Evolutionary conservation across 1,140 invertebrate genomes (phyloP).

Genomic region (Centruroides vittatus): DNA sequence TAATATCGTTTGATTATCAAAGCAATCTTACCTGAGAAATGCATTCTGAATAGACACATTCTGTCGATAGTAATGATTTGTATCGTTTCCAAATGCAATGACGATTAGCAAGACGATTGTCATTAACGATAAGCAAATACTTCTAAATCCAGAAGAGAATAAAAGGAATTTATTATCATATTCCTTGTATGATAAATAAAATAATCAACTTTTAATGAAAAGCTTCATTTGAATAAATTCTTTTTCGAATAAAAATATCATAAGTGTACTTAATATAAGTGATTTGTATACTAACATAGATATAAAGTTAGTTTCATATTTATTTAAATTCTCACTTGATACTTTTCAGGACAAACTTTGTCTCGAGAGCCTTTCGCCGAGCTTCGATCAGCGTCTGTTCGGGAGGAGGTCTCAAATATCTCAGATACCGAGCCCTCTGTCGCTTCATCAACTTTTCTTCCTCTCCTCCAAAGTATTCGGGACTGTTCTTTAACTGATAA

Average conservation of each 20-base stretch:
- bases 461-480: background rate
- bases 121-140: background rate
- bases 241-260: too few relatives aligned
- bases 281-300: too few relatives aligned
- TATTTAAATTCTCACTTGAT: background rate
- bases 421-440: conserved; percentile 5
- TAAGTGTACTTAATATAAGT: too few relatives aligned
- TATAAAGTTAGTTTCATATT: too few relatives aligned
- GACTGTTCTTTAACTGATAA: background rate
- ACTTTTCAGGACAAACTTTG: background rate
- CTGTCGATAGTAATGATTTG: background rate
- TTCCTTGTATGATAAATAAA: too few relatives aligned
- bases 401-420: conserved; percentile 6
- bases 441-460: background rate
- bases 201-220: too few relatives aligned
- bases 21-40: conserved; percentile 1
- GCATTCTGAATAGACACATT: background rate
- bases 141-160: background rate
- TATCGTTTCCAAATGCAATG: background rate
- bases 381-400: conserved; percentile 6
- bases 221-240: too few relatives aligned
- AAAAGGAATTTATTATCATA: too few relatives aligned
- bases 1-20: background rate
- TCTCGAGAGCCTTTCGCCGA: background rate
- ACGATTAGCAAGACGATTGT: background rate